These are phyloP conservation scores for Crocuta crocuta DNA, from an alignment of 2,113 vertebrate genomes.

Conservation along the genomic window DNA sequence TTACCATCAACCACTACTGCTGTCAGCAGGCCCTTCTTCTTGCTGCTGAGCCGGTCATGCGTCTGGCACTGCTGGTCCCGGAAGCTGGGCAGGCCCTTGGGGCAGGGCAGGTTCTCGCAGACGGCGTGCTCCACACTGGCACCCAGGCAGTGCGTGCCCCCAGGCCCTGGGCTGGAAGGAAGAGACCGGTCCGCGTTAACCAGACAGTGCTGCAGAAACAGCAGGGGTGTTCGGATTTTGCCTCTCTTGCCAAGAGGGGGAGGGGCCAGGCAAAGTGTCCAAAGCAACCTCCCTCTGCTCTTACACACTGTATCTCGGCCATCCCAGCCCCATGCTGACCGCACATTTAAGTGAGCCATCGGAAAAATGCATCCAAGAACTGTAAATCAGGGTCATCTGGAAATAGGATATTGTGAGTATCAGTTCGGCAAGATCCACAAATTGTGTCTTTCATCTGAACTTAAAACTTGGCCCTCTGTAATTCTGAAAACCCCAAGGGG, in stretches of 20 bases:
- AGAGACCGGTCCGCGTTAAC: not conserved
- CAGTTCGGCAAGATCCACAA: not conserved
- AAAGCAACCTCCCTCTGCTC: not conserved
- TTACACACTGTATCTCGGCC: not conserved
- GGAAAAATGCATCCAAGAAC: not conserved
- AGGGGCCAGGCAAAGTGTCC: not conserved
- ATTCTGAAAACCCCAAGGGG: not conserved
- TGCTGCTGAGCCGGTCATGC: constrained; percentile 90
- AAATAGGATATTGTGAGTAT: not conserved
- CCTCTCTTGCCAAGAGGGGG: not conserved
- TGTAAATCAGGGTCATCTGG: constrained; percentile 20
- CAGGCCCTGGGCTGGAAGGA: constrained; percentile 91
- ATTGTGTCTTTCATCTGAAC: not conserved
- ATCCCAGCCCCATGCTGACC: not conserved
- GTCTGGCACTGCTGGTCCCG: constrained; percentile 97
- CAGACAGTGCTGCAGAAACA: not conserved
- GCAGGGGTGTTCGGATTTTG: accelerated
- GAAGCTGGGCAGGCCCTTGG: constrained; percentile 94
- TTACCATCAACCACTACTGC: constrained; percentile 93
- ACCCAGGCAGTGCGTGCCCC: constrained; percentile 92
- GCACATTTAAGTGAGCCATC: not conserved
- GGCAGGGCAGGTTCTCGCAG: constrained; percentile 94
- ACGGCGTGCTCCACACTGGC: constrained; percentile 95
- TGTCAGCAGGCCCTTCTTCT: constrained; percentile 92
- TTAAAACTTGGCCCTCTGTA: constrained; percentile 1